phyloP scores from a whole-genome alignment of 2,113 vertebrate species.

The Typhlomys cinereus region DNA sequence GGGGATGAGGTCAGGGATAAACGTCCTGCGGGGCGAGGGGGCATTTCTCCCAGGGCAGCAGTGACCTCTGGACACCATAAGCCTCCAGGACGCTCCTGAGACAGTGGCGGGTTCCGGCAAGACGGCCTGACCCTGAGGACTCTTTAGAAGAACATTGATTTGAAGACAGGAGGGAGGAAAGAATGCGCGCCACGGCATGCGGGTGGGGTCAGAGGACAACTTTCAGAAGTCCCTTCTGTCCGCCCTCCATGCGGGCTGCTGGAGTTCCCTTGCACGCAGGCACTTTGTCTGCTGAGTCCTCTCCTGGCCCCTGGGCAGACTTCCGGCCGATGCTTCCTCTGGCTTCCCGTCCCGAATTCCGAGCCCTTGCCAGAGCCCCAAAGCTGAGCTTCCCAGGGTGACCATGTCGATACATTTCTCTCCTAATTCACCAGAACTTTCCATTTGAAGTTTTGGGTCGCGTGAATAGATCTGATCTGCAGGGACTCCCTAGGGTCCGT shows the following conservation, averaged over 20 bases:
- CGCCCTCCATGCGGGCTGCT: no score
- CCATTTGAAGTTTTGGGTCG: neutral
- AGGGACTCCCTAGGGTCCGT: neutral
- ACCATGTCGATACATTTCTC: neutral
- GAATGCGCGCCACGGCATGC: no score
- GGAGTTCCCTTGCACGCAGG: no score
- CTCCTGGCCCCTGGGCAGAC: neutral
- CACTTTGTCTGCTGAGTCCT: no score
- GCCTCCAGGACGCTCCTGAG: neutral
- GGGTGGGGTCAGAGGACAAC: no score
- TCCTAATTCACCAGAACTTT: neutral
- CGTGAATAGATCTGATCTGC: neutral
- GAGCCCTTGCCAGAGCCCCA: neutral
- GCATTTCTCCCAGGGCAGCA: neutral
- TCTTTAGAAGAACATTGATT: no score
- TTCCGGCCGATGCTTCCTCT: no score
- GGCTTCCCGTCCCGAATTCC: neutral
- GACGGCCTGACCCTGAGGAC: neutral
- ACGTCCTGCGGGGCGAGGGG: neutral
- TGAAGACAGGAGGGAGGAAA: no score
- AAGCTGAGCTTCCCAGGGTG: neutral
- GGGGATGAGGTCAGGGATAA: neutral
- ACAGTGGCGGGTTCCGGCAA: neutral
- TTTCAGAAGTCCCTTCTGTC: no score
- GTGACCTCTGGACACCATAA: neutral